phyloP scores from a whole-genome alignment of 2,113 vertebrate species.

The Pavo muticus region DNA sequence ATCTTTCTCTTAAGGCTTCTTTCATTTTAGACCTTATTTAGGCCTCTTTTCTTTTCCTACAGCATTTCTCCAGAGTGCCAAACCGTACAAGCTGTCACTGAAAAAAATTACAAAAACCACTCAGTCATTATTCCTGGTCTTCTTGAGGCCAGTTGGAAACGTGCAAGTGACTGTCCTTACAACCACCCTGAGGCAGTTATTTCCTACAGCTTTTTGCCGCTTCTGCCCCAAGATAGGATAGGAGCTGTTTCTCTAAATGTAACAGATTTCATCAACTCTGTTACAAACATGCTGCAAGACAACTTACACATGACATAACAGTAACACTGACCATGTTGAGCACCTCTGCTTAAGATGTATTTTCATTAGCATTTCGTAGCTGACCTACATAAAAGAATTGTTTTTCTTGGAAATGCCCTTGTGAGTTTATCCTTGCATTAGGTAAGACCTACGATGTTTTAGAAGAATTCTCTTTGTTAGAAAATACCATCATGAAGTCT shows the following conservation, averaged over 20 bases:
- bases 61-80: conserved; percentile 32
- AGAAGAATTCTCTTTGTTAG: not conserved
- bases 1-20: conserved; percentile 38
- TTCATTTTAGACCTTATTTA: conserved; percentile 67
- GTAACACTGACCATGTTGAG: not conserved
- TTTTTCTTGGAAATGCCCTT: conserved; percentile 40
- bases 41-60: conserved; percentile 68
- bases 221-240: not conserved
- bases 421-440: conserved; percentile 5
- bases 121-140: conserved; percentile 10
- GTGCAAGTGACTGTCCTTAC: not conserved
- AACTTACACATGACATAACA: not conserved
- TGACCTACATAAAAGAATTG: conserved; percentile 43
- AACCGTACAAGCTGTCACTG: conserved; percentile 33
- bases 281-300: not conserved
- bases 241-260: not conserved
- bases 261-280: not conserved
- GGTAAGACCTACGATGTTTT: not conserved
- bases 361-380: conserved; percentile 22
- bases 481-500: not conserved
- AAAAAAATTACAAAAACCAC: conserved; percentile 18
- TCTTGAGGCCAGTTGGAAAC: conserved; percentile 12
- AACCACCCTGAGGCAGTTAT: not conserved
- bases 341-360: not conserved
- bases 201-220: not conserved